Conservation (phyloP, 2,113 vertebrate genomes). For the Semnornis frantzii region DNA sequence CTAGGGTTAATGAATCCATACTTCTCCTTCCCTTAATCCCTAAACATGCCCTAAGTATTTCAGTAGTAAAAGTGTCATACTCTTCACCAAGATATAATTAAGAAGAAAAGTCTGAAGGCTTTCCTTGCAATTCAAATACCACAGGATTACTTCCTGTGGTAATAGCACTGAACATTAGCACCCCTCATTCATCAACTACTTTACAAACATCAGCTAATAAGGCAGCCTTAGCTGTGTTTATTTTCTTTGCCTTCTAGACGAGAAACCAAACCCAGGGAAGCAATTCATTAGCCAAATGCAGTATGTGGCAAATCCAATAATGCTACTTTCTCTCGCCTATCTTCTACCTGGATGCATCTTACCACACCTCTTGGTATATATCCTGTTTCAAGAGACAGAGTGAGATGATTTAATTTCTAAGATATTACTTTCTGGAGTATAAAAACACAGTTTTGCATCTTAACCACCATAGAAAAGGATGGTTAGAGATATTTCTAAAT, state of each 20-base stretch:
- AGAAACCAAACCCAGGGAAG: slow-evolving; percentile 18
- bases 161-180: slow-evolving; percentile 10
- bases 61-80: not conserved
- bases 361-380: not conserved
- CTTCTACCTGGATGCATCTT: not conserved
- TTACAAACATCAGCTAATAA: not conserved
- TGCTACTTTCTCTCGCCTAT: not conserved
- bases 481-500: not conserved
- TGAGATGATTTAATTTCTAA: not conserved
- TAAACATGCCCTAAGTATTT: not conserved
- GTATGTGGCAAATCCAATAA: accelerated
- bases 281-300: not conserved
- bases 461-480: not conserved
- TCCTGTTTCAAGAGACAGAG: not conserved
- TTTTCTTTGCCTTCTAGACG: slow-evolving; percentile 15
- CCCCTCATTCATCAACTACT: not conserved
- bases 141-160: not conserved
- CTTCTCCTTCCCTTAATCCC: not conserved
- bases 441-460: not conserved
- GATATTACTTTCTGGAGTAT: not conserved
- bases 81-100: not conserved
- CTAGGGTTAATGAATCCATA: not conserved
- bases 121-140: not conserved
- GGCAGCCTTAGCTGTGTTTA: not conserved
- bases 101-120: not conserved